Percentiles rank a stretch among this genome's conserved stretches.
Conservation (phyloP, 2,113 vertebrate species). For the Sander vitreus region DNA sequence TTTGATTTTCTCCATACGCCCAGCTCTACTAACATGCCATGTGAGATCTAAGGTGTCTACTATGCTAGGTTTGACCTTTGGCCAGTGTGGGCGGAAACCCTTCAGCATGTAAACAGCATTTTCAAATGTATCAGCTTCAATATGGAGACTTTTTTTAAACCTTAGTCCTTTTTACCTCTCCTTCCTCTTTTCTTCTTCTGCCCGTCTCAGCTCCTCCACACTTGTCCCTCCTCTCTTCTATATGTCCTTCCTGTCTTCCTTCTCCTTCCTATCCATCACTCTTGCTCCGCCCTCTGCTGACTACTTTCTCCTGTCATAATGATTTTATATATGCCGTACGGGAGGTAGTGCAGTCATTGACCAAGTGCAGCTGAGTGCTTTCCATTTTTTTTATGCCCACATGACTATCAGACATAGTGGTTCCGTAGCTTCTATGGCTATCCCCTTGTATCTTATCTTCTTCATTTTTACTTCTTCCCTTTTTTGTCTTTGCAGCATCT, state of each 20-base stretch:
- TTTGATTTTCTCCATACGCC: too few relatives aligned
- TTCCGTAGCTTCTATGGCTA: conserved; percentile 19
- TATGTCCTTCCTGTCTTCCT: conserved; percentile 39
- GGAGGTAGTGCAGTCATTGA: conserved; percentile 51
- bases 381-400: conserved; percentile 59
- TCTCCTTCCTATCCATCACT: conserved; percentile 46
- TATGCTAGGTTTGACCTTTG: neutral
- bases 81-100: conserved; percentile 1
- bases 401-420: conserved; percentile 55
- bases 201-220: neutral
- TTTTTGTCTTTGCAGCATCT: conserved; percentile 16
- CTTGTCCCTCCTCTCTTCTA: neutral
- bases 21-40: neutral
- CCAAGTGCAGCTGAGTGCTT: conserved; percentile 63
- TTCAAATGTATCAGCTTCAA: neutral
- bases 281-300: conserved; percentile 39
- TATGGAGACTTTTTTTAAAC: neutral
- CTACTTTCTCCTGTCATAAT: conserved; percentile 35
- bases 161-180: neutral
- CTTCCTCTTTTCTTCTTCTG: neutral
- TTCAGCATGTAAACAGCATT: neutral
- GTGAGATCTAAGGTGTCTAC: neutral
- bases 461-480: neutral
- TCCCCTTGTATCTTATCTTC: neutral
- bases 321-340: conserved; percentile 59